Percentiles rank a stretch among this genome's conserved stretches.
Evolutionary conservation across 2,888 invertebrate genomes (phyloP).

Genomic region (Ceriagrion tenellum): DNA sequence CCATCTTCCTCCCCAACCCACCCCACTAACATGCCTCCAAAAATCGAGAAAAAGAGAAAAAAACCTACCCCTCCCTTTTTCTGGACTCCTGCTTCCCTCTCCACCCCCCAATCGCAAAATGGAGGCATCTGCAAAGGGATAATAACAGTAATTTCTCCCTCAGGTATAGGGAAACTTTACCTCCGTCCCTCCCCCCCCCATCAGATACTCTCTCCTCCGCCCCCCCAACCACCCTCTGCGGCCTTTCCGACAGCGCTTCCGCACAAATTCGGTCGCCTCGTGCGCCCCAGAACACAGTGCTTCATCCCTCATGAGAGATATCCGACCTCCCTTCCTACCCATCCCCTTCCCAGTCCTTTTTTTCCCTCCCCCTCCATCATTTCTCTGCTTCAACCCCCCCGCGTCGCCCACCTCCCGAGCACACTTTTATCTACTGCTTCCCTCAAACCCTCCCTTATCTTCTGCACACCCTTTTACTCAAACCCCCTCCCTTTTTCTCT

Average conservation of each 20-base stretch:
- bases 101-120: neutral
- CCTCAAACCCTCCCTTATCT: neutral
- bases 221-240: neutral
- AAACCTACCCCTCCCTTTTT: neutral
- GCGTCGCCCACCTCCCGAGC: neutral
- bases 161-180: constrained; percentile 63
- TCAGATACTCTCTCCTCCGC: neutral
- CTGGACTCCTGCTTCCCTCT: too few species aligned
- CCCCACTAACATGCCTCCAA: too few species aligned
- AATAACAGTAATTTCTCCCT: constrained; percentile 66
- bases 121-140: constrained; percentile 63
- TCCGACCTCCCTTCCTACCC: neutral
- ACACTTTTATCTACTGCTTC: constrained; percentile 13
- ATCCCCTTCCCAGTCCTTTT: neutral
- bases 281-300: neutral
- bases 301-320: constrained; percentile 26
- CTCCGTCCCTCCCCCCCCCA: neutral
- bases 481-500: neutral
- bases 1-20: neutral
- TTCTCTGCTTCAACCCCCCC: neutral
- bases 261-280: neutral
- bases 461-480: neutral
- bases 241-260: neutral
- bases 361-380: neutral
- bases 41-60: neutral